Base-by-base conservation (phyloP, 2,888 invertebrate species). In the Argyra leucocephala region DNA sequence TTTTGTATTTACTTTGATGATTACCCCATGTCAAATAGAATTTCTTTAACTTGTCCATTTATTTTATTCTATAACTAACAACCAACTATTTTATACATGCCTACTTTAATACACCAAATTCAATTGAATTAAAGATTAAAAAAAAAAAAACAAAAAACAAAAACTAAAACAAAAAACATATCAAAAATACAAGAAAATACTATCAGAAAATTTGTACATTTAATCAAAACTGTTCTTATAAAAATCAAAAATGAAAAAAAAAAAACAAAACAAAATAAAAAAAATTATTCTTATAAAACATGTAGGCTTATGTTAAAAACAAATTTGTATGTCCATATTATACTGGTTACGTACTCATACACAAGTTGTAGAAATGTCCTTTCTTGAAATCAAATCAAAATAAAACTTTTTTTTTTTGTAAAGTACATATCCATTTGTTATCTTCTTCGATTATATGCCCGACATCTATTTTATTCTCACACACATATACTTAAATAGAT, bases 151-250 rank as follows among this genome's bases (percentile, higher is more conserved):
- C 18, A 48, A 48, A 48, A 1, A 48, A 12, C 5, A 48, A 48
- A 48, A 18, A 18, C 12, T 18, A 48, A 48, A 48, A 48, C 12
- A 18, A n/a, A 48, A 48, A 48, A 48, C 48, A 15, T 48, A 48
- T 48, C 48, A 48, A 48, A 48, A 31, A 15, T 48, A 48, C 15
- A 48, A 48, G 12, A 48, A 48, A 48, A 48, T 48, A 18, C 48
- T 48, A 48, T 48, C 48, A 48, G 48, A 48, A 48, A 48, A 48
- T 48, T 48, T 48, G 48, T 48, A 48, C 48, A 48, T 48, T 48
- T 48, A 48, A 48, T 48, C 48, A 48, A 48, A 48, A 48, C 4
- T 48, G 48, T 18, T 48, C n/a, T 48, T 48, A 48, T 48, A 48
- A 48, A n/a, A 18, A 48, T 48, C 48, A 48, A 48, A 48, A 48